Evolutionary conservation across 2,888 invertebrate genomes (phyloP).

Genomic region (Pycnomerus fuliginosus): DNA sequence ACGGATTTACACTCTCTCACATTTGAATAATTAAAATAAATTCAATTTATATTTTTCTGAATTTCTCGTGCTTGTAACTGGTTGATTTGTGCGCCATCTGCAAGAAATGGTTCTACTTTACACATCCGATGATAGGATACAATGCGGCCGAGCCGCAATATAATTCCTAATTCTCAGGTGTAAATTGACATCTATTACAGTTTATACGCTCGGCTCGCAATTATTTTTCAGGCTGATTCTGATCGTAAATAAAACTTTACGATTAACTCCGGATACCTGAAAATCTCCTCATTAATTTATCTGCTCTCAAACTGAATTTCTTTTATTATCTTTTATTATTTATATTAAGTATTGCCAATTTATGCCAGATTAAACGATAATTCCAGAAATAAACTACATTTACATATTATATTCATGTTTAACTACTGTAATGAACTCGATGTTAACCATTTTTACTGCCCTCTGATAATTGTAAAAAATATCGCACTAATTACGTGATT

Average conservation of each 20-base stretch:
- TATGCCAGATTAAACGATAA: too few relatives aligned
- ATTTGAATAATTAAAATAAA: conserved; percentile 5
- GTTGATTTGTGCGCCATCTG: conserved; percentile 23
- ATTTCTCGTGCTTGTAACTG: conserved; percentile 20
- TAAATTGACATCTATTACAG: conserved; percentile 31
- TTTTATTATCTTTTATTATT: too few relatives aligned
- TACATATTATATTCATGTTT: too few relatives aligned
- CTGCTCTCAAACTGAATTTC: too few relatives aligned
- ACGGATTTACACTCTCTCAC: background rate
- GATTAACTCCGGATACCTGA: conserved; percentile 3
- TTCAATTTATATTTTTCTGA: conserved; percentile 11
- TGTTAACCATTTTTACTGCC: too few relatives aligned
- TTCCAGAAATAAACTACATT: too few relatives aligned
- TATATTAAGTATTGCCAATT: too few relatives aligned
- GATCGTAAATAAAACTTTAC: conserved; percentile 15
- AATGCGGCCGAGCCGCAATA: conserved; percentile 17
- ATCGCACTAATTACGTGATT: too few relatives aligned
- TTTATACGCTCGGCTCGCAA: conserved; percentile 17
- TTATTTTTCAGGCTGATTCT: conserved; percentile 12
- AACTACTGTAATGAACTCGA: too few relatives aligned
- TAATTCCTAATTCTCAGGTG: conserved; percentile 24
- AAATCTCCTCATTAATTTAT: too few relatives aligned
- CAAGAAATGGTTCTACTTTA: conserved; percentile 22
- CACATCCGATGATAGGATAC: conserved; percentile 17
- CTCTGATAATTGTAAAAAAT: too few relatives aligned